Conservation (phyloP, 2,888 invertebrate species). For the Ophion costatus region DNA sequence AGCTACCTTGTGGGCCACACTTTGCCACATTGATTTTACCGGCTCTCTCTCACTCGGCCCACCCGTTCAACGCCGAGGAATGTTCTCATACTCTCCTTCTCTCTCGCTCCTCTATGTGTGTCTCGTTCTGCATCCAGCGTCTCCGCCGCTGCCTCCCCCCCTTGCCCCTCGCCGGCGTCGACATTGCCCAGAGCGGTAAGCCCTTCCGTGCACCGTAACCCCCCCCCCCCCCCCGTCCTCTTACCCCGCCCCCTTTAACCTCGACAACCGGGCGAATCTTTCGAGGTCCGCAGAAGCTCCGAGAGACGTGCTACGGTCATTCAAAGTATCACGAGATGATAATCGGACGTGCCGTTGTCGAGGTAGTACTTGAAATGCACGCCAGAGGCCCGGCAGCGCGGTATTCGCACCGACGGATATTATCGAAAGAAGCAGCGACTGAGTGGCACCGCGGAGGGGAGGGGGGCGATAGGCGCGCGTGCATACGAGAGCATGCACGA, state of each 20-base stretch:
- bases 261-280: conserved; percentile 41
- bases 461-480: no score
- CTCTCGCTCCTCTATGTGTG: conserved; percentile 23
- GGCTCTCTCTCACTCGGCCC: conserved; percentile 74
- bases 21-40: conserved; percentile 83
- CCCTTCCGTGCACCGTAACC: conserved; percentile 59
- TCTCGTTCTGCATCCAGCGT: conserved; percentile 49
- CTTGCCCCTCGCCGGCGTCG: conserved; percentile 12
- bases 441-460: background rate
- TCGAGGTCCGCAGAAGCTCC: conserved; percentile 52
- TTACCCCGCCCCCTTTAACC: background rate
- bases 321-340: conserved; percentile 52
- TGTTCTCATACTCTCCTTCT: conserved; percentile 45
- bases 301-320: conserved; percentile 52
- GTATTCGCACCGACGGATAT: conserved; percentile 17
- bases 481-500: background rate
- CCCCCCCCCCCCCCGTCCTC: conserved; percentile 2
- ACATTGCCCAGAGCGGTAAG: conserved; percentile 48
- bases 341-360: conserved; percentile 34
- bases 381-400: conserved; percentile 32
- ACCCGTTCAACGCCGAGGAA: conserved; percentile 65
- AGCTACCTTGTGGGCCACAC: conserved; percentile 73
- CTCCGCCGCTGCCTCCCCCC: conserved; percentile 14
- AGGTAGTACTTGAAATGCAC: conserved; percentile 37
- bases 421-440: background rate